Evolutionary conservation across 2,888 invertebrate species (phyloP).

Genomic region (Ferrisia virgata): DNA sequence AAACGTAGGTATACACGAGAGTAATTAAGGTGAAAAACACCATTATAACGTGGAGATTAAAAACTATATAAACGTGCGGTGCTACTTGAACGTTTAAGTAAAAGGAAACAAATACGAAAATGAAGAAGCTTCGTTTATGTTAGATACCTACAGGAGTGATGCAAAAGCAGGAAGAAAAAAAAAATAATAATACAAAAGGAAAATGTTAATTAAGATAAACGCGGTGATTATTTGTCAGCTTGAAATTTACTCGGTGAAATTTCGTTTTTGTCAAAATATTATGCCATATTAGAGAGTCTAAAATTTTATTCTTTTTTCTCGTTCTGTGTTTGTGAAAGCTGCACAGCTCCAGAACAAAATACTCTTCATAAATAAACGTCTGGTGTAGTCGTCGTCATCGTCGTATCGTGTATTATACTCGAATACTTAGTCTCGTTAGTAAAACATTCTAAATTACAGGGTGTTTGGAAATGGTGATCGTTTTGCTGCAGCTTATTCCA

Average conservation of each 20-base stretch:
- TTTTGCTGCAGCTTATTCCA: neutral
- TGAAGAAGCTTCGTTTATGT: neutral
- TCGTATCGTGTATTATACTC: neutral
- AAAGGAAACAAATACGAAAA: neutral
- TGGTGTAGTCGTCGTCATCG: no score
- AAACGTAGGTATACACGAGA: neutral
- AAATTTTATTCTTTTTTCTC: neutral
- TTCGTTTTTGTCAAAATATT: slow-evolving; percentile 2
- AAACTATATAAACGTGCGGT: neutral
- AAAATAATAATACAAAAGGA: neutral
- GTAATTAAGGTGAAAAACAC: slow-evolving; percentile 15
- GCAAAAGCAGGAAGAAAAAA: no score
- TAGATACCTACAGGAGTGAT: no score
- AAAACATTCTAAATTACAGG: neutral
- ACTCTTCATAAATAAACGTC: neutral
- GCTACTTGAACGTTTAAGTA: neutral
- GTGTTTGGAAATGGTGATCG: neutral
- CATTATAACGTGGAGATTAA: no score
- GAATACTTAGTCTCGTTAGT: neutral
- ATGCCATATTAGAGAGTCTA: neutral
- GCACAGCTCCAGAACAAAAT: no score
- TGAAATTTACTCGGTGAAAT: neutral
- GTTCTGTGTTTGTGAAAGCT: no score
- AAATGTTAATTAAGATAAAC: slow-evolving; percentile 1
- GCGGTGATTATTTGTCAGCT: neutral